These are phyloP conservation scores for Noctua pronuba DNA, from an alignment of 2,888 invertebrate species.

Conservation along the genomic window DNA sequence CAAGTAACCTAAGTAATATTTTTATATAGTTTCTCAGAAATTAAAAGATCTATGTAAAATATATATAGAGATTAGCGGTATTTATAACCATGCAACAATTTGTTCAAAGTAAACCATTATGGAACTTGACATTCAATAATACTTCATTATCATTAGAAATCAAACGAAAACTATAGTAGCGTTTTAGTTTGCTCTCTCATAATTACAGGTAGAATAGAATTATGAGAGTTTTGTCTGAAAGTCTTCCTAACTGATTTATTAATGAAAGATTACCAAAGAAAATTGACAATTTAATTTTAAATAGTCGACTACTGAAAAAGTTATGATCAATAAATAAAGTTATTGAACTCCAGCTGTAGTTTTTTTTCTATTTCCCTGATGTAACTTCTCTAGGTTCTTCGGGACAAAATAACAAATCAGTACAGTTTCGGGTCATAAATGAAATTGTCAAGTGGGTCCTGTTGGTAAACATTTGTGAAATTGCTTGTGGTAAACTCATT, in stretches of 20 bases:
- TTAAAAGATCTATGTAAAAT: slow-evolving; percentile 45
- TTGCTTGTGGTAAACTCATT: neutral
- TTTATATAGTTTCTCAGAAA: slow-evolving; percentile 46
- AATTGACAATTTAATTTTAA: slow-evolving; percentile 56
- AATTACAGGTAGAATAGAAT: slow-evolving; percentile 32
- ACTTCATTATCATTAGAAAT: slow-evolving; percentile 30
- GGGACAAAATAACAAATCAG: neutral
- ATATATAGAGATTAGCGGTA: slow-evolving; percentile 41
- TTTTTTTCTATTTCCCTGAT: slow-evolving; percentile 7
- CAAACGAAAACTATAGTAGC: slow-evolving; percentile 15
- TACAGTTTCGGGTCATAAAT: neutral
- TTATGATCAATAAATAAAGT: slow-evolving; percentile 63
- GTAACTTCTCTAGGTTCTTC: neutral
- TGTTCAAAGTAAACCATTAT: slow-evolving; percentile 18
- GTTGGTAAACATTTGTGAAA: neutral
- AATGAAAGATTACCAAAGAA: slow-evolving; percentile 64
- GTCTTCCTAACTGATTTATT: slow-evolving; percentile 62
- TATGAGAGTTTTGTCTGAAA: slow-evolving; percentile 50
- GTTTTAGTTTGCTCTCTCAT: slow-evolving; percentile 44
- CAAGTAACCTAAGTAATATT: slow-evolving; percentile 38
- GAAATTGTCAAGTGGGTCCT: neutral
- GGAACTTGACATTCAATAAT: slow-evolving; percentile 9
- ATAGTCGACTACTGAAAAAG: slow-evolving; percentile 60
- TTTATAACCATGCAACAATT: slow-evolving; percentile 34
- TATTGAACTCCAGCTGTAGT: slow-evolving; percentile 65